These are phyloP conservation scores for Crotalus viridis DNA, from an alignment of 2,113 vertebrate genomes.

Conservation along the genomic window DNA sequence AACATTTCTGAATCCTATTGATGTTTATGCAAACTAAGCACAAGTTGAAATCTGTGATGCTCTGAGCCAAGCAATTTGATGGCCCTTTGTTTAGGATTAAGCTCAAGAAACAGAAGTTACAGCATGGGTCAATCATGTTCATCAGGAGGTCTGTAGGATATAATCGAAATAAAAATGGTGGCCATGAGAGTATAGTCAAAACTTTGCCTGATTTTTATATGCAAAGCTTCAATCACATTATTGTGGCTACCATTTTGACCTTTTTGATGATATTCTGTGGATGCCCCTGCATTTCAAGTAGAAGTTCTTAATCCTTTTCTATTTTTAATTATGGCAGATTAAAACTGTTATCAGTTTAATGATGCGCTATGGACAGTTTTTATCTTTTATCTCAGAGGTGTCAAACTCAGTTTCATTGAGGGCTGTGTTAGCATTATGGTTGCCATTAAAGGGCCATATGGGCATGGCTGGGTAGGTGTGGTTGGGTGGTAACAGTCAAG, in stretches of 20 bases:
- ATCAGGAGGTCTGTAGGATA: neutral
- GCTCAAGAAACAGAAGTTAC: neutral
- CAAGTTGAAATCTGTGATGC: neutral
- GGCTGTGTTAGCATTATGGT: too few relatives aligned
- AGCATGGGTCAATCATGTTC: neutral
- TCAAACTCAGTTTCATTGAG: too few relatives aligned
- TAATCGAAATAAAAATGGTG: neutral
- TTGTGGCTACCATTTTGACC: neutral
- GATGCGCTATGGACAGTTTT: neutral
- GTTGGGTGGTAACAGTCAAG: too few relatives aligned
- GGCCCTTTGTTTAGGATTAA: neutral
- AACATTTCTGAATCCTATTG: neutral
- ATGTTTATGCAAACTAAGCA: neutral
- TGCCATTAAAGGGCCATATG: too few relatives aligned
- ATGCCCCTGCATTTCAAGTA: neutral
- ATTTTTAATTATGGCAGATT: neutral
- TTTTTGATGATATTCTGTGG: neutral
- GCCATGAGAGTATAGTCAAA: neutral
- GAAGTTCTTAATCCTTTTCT: neutral
- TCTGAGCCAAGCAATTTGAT: neutral
- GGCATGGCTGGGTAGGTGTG: too few relatives aligned
- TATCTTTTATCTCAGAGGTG: neutral
- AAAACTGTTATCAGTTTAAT: neutral
- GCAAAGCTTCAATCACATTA: neutral
- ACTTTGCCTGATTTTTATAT: neutral